phyloP scores from a whole-genome alignment of 2,113 vertebrate species.

The Mobula hypostoma region DNA sequence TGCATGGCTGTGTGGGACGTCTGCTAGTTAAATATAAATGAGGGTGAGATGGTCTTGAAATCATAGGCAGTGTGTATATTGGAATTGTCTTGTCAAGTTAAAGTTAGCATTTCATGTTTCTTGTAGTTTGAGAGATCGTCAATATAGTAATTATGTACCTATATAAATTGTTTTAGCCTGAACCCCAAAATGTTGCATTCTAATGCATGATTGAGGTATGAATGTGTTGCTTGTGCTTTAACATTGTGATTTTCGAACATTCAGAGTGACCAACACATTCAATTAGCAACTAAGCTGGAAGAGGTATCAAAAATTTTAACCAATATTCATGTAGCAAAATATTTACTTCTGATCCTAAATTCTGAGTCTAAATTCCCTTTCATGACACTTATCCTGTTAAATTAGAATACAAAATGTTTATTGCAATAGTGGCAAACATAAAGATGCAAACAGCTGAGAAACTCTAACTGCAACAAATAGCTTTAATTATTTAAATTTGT shows the following conservation, averaged over 20 bases:
- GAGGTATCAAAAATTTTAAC: background rate
- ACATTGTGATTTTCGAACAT: background rate
- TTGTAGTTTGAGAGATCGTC: background rate
- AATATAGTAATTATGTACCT: background rate
- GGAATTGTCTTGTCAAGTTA: background rate
- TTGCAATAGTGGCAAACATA: background rate
- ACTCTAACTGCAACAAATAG: background rate
- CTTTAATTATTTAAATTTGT: constrained; percentile 4
- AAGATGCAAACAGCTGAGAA: constrained; percentile 6
- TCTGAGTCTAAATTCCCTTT: background rate
- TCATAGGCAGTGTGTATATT: background rate
- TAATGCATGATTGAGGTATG: background rate
- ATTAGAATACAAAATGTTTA: background rate
- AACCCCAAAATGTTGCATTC: background rate
- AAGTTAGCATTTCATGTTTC: background rate
- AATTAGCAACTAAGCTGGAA: background rate
- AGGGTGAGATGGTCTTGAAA: background rate
- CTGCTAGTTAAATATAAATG: background rate
- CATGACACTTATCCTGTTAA: background rate
- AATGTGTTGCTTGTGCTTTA: background rate
- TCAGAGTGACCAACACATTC: background rate
- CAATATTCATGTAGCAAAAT: background rate
- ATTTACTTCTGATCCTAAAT: background rate
- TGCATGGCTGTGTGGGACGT: background rate
- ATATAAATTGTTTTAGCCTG: background rate